These are phyloP conservation scores for Girardia tigrina DNA, from an alignment of 2,888 invertebrate genomes.

Conservation along the genomic window DNA sequence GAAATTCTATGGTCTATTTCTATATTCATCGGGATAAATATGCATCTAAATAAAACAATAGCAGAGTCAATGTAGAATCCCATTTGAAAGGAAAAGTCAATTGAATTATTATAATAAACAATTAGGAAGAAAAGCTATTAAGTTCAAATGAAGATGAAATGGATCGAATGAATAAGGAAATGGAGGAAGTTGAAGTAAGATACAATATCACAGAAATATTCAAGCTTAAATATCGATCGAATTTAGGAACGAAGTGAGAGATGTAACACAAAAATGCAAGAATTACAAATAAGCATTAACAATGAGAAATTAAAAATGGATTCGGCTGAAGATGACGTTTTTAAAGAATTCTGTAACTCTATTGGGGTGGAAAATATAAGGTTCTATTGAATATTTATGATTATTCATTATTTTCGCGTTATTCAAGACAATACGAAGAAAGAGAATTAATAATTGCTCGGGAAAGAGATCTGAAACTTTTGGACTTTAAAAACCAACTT, in stretches of 20 bases:
- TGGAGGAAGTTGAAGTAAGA: constrained; percentile 55
- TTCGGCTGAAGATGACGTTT: constrained; percentile 86
- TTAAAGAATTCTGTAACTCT: constrained; percentile 75
- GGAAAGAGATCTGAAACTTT: constrained; percentile 78
- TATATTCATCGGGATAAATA: no score
- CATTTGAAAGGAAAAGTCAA: no score
- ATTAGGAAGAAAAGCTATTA: constrained; percentile 19
- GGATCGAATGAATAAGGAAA: constrained; percentile 51
- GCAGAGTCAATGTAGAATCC: no score
- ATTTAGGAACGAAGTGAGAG: constrained; percentile 14
- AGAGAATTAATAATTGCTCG: constrained; percentile 64
- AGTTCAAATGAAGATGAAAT: constrained; percentile 27
- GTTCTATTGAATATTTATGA: no score
- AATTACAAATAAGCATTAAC: constrained; percentile 58
- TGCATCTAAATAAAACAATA: no score
- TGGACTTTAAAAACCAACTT: constrained; percentile 86
- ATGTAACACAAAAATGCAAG: constrained; percentile 36
- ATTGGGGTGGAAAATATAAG: constrained; percentile 83
- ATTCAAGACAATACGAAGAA: constrained; percentile 73
- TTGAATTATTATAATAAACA: no score
- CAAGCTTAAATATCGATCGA: neutral
- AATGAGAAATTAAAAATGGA: constrained; percentile 87
- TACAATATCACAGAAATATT: neutral
- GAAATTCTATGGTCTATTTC: no score
- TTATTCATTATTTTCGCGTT: neutral